These are phyloP conservation scores for Orchesella flavescens DNA, from an alignment of 2,888 invertebrate genomes.

Conservation along the genomic window DNA sequence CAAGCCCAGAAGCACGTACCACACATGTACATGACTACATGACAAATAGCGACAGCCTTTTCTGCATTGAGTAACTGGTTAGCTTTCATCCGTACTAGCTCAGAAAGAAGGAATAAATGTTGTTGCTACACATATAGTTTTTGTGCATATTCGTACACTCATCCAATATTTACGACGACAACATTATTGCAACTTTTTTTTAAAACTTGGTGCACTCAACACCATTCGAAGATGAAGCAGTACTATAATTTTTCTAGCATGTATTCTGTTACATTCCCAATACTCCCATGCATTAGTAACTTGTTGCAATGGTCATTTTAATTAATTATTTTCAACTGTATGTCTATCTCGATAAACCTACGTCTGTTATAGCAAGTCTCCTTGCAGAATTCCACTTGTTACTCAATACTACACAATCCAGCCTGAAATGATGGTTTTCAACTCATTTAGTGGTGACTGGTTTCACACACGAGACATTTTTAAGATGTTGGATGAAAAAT, in stretches of 20 bases:
- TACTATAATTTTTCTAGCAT: not conserved
- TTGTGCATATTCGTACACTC: too few species aligned
- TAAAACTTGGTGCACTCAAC: too few species aligned
- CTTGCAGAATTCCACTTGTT: not conserved
- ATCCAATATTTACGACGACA: not conserved
- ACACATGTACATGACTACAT: not conserved
- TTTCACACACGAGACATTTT: not conserved
- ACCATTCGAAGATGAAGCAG: too few species aligned
- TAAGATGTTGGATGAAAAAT: not conserved
- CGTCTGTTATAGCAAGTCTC: too few species aligned
- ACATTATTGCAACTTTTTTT: not conserved
- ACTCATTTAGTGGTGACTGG: not conserved
- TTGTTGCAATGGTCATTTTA: not conserved
- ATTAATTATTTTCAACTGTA: slow-evolving; percentile 7
- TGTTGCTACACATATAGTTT: too few species aligned
- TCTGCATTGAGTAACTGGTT: too few species aligned
- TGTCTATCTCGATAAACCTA: not conserved
- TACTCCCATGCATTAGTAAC: not conserved
- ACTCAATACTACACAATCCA: not conserved
- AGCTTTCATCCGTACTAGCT: too few species aligned
- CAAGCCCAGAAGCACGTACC: slow-evolving; percentile 9
- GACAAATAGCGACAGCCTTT: too few species aligned
- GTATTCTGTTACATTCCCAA: not conserved
- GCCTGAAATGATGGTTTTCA: not conserved
- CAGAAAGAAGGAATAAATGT: too few species aligned